These are phyloP conservation scores for Hemichromis elongatus DNA, from an alignment of 2,113 vertebrate species.

Conservation along the genomic window DNA sequence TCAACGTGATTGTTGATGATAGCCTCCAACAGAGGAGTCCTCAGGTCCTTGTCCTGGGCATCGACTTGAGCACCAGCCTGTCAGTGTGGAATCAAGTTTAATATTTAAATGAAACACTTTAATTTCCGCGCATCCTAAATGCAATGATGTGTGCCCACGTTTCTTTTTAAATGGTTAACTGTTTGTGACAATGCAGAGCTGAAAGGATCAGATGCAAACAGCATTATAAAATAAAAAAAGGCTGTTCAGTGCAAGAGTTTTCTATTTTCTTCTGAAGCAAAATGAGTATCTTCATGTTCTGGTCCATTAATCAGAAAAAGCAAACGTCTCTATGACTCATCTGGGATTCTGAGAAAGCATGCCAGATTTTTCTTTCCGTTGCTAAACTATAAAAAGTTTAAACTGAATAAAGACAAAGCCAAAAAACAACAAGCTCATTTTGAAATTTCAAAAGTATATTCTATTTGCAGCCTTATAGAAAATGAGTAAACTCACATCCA, in stretches of 20 bases:
- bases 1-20: constrained; percentile 85
- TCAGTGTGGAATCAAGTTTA: neutral
- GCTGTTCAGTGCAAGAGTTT: neutral
- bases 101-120: neutral
- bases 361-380: neutral
- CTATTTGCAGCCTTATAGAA: neutral
- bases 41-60: constrained; percentile 80
- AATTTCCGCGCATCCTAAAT: neutral
- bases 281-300: neutral
- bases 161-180: neutral
- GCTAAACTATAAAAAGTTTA: neutral
- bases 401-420: neutral
- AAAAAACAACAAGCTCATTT: neutral
- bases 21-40: constrained; percentile 86
- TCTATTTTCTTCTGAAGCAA: neutral
- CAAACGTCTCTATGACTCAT: neutral
- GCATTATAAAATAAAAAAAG: neutral
- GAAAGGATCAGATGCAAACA: neutral
- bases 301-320: neutral
- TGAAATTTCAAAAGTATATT: neutral
- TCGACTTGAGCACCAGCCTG: constrained; percentile 89
- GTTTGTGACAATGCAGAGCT: neutral
- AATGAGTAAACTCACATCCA: neutral
- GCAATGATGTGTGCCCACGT: neutral
- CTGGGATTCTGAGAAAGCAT: neutral